Base-by-base conservation (phyloP, 1,140 invertebrate genomes). In the Anadara kagoshimensis region DNA sequence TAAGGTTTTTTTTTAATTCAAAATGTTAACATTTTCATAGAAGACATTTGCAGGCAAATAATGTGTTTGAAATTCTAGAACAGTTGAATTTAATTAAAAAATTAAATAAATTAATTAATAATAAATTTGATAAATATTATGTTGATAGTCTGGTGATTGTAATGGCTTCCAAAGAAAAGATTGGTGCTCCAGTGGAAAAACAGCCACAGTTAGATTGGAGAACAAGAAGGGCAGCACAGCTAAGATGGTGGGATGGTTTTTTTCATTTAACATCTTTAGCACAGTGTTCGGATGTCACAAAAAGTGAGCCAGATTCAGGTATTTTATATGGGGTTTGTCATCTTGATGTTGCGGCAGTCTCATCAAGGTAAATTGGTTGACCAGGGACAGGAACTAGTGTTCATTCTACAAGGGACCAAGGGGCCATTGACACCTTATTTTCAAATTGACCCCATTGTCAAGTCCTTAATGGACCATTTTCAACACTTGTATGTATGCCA, bases 121-220 rank as follows among this genome's bases (percentile, higher is more conserved):
- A 10, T 22, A 51, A 18, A 16, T 51, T 51, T 51, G 4, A 16
- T 10, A 16, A 51, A 16, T 18, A 18, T 4, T 22, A 4, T 51
- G 49, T 51, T 51, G 49, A 22, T 51, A 51, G 49, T 16, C 16
- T 51, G 49, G 1, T 22, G 20, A 44, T 64, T 49, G 62, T 44
- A 36, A 47, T 22, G n/a, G 44, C 26, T 64, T 26, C 29, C 22
- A 20, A n/a, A 51, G 51, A 51, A 14, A 44, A 22, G 67, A 69
- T n/a, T 69, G 67, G 67, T 69, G 67, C 51, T 61, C 56, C 43
- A 61, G 44, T 29, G 67, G 67, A 16, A 69, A 41, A 44, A 69
- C 67, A 8, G 58, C 67, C 1, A 61, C 58, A 10, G 47, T 69
- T 5, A 47, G 67, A 53, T 29, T 69, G 47, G 67, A 69, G 67